phyloP scores from a whole-genome alignment of 2,113 vertebrate species.

The Narcine bancroftii region DNA sequence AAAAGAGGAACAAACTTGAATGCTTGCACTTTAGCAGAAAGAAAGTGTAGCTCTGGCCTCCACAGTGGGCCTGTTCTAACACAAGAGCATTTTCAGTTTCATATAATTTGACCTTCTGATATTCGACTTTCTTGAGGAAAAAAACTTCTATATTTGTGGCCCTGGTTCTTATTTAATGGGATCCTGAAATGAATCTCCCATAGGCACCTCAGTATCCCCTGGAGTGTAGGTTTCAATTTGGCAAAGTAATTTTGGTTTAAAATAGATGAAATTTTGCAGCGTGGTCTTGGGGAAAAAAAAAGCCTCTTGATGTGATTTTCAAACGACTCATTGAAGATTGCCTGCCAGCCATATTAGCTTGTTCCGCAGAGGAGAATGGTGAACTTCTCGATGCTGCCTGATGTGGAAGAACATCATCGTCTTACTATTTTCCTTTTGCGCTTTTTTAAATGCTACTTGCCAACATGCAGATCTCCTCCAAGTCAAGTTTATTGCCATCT shows the following conservation, averaged over 20 bases:
- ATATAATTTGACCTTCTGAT: slow-evolving; percentile 12
- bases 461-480: neutral
- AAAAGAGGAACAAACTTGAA: neutral
- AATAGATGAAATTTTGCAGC: slow-evolving; percentile 7
- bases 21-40: neutral
- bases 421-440: neutral
- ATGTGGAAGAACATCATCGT: neutral
- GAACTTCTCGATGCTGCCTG: neutral
- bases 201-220: neutral
- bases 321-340: neutral
- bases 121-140: neutral
- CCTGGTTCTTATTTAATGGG: neutral
- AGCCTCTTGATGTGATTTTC: neutral
- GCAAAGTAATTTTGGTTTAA: neutral
- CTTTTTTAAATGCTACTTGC: neutral
- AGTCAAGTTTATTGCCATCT: no score
- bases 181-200: neutral
- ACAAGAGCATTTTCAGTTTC: neutral
- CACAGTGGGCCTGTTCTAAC: neutral
- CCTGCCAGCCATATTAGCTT: slow-evolving; percentile 15
- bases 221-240: neutral
- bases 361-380: neutral
- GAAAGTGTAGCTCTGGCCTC: neutral
- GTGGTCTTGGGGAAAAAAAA: neutral
- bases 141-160: neutral